phyloP scores from a whole-genome alignment of 2,888 invertebrate species.

The Mallateleia sp. region DNA sequence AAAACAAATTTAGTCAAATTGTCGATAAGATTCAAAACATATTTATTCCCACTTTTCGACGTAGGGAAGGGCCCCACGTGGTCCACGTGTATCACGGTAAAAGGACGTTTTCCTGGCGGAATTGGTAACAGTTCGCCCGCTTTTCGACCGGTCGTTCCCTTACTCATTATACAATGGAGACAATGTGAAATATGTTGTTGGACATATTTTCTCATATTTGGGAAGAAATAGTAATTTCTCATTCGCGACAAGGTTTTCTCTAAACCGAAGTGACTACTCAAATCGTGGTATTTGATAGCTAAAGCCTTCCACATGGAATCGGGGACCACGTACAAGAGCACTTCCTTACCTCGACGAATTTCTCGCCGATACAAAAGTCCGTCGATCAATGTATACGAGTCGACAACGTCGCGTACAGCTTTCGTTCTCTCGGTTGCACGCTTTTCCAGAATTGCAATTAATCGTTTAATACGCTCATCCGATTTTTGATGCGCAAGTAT shows the following conservation, averaged over 20 bases:
- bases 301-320: conserved; percentile 1
- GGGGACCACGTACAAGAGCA: conserved; percentile 8
- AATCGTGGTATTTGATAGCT: conserved; percentile 23
- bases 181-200: conserved; percentile 73
- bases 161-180: conserved; percentile 75
- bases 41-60: conserved; percentile 2
- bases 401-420: not conserved
- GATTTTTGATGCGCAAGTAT: conserved; percentile 25
- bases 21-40: too few relatives aligned
- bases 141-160: conserved; percentile 70
- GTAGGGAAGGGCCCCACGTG: conserved; percentile 74
- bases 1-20: conserved; percentile 32
- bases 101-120: conserved; percentile 76
- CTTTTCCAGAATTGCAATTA: conserved; percentile 42
- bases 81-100: conserved; percentile 77
- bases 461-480: conserved; percentile 31
- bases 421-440: not conserved
- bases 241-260: conserved; percentile 62
- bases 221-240: conserved; percentile 59
- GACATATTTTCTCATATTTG: conserved; percentile 48
- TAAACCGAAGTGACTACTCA: conserved; percentile 70
- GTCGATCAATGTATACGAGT: too few relatives aligned
- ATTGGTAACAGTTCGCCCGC: conserved; percentile 77
- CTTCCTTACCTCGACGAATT: not conserved
- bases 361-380: conserved; percentile 7